phyloP scores from a whole-genome alignment of 1,140 invertebrate genomes.

The Goniozus legneri region DNA sequence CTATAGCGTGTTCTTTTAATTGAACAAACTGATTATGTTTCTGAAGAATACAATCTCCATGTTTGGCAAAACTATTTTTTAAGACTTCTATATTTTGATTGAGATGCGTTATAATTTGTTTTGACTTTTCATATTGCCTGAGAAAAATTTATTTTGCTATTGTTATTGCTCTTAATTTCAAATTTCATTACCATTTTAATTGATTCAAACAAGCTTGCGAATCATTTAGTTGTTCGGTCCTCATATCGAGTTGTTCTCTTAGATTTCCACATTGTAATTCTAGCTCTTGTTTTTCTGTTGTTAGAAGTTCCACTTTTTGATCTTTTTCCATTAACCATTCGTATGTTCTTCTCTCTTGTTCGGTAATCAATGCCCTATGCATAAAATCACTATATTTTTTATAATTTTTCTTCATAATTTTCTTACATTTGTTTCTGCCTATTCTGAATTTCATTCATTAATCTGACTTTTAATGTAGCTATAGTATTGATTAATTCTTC shows the following conservation, averaged over 20 bases:
- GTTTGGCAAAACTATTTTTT: too few species aligned
- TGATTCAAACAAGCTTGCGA: slow-evolving; percentile 20
- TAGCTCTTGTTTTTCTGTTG: slow-evolving; percentile 6
- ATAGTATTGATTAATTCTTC: too few species aligned
- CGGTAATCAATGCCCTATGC: slow-evolving; percentile 15
- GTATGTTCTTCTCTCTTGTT: slow-evolving; percentile 18
- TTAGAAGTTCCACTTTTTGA: slow-evolving; percentile 15
- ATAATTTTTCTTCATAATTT: background rate
- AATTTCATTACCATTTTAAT: slow-evolving; percentile 15
- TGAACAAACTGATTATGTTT: too few species aligned
- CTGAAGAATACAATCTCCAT: too few species aligned
- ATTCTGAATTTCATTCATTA: slow-evolving; percentile 12
- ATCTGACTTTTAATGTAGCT: slow-evolving; percentile 15
- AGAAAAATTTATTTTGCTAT: too few species aligned
- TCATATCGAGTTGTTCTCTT: slow-evolving; percentile 12
- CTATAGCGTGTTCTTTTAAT: too few species aligned
- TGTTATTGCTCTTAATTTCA: too few species aligned
- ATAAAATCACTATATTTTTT: slow-evolving; percentile 7
- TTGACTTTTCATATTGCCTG: too few species aligned
- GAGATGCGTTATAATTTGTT: too few species aligned
- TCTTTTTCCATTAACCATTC: slow-evolving; percentile 18
- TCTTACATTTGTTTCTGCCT: slow-evolving; percentile 17
- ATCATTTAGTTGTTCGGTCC: slow-evolving; percentile 14
- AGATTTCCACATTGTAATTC: slow-evolving; percentile 5
- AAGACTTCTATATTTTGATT: too few species aligned